Percentiles rank a stretch among this genome's conserved stretches.
phyloP scores from a whole-genome alignment of 2,113 vertebrate species.

The Noturus placidus region DNA sequence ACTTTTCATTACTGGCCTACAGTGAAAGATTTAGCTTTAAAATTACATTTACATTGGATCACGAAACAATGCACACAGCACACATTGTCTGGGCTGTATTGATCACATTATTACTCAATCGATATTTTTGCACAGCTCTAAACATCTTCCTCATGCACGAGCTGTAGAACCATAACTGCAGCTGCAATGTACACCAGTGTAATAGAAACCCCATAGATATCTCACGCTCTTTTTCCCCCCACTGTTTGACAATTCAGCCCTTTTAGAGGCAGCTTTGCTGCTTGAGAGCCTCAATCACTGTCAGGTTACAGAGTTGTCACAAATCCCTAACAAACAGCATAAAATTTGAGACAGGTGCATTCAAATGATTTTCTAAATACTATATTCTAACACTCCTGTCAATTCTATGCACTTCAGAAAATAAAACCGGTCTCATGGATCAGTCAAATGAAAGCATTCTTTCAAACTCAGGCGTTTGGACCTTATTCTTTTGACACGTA shows the following conservation, averaged over 20 bases:
- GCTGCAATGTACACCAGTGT: slow-evolving; percentile 48
- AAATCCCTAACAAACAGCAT: not conserved
- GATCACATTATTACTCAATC: not conserved
- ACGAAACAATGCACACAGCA: not conserved
- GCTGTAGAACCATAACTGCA: not conserved
- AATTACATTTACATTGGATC: not conserved
- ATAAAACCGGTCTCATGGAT: not conserved
- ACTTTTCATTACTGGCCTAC: not conserved
- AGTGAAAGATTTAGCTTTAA: not conserved
- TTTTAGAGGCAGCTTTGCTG: slow-evolving; percentile 47
- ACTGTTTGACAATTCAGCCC: slow-evolving; percentile 59
- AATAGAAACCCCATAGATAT: slow-evolving; percentile 51
- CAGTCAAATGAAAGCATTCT: not conserved
- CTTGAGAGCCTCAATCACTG: not conserved
- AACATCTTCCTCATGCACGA: not conserved
- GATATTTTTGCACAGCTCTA: slow-evolving; percentile 5
- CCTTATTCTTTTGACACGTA: not conserved
- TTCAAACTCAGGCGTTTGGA: not conserved
- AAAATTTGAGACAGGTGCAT: not conserved
- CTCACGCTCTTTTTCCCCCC: slow-evolving; percentile 54
- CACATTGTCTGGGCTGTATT: not conserved
- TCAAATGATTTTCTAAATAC: not conserved
- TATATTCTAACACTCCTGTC: no score
- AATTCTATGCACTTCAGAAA: not conserved
- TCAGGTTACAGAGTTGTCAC: not conserved